phyloP scores from a whole-genome alignment of 2,113 vertebrate species.

The Austrofundulus limnaeus region DNA sequence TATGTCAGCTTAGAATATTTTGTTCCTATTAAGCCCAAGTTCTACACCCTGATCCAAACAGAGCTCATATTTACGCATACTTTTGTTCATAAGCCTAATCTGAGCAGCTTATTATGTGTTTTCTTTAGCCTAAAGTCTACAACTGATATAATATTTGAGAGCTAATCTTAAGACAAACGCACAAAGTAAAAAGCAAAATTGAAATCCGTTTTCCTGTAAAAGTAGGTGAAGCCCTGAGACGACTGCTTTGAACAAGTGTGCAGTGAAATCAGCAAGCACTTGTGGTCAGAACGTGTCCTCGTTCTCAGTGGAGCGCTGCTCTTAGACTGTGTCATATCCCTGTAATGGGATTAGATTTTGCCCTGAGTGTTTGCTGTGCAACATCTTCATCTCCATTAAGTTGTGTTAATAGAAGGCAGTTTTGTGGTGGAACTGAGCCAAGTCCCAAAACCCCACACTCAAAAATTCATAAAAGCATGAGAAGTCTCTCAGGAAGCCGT shows the following conservation, averaged over 20 bases:
- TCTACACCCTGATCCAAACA: neutral
- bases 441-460: constrained; percentile 39
- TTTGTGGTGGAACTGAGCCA: constrained; percentile 36
- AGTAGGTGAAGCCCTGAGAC: neutral
- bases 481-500: constrained; percentile 18
- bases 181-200: neutral
- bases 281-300: constrained; percentile 18
- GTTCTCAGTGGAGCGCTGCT: constrained; percentile 32
- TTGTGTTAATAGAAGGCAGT: constrained; percentile 31
- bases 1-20: too few relatives aligned
- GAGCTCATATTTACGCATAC: neutral
- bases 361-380: constrained; percentile 20
- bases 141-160: neutral
- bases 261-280: constrained; percentile 10
- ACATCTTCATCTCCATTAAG: constrained; percentile 41
- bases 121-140: constrained; percentile 7
- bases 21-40: too few relatives aligned
- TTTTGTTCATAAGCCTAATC: too few relatives aligned
- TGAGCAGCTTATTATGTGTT: neutral
- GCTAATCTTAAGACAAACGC: neutral
- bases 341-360: constrained; percentile 50
- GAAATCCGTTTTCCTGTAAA: constrained; percentile 5
- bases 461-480: constrained; percentile 24
- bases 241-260: neutral
- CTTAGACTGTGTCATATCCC: constrained; percentile 27